Conservation (phyloP, 2,888 invertebrate genomes). For the Orchesellides sinensis region DNA sequence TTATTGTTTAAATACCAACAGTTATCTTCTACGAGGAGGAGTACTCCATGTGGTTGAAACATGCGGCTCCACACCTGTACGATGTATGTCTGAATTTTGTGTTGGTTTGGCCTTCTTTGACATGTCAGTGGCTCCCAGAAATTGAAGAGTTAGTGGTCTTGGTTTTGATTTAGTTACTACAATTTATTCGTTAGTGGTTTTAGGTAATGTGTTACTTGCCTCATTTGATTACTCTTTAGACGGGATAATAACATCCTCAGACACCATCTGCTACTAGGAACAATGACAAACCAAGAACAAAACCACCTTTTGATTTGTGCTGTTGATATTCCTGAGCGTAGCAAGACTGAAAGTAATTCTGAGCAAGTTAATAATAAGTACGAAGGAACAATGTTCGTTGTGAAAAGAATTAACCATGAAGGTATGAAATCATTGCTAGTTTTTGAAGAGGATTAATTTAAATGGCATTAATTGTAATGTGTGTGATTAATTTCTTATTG, state of each 20-base stretch:
- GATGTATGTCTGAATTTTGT: conserved; percentile 55
- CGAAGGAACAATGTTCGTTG: conserved; percentile 38
- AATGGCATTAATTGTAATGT: background rate
- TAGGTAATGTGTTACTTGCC: background rate
- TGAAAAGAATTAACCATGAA: conserved; percentile 54
- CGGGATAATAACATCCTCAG: conserved; percentile 34
- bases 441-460: background rate
- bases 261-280: conserved; percentile 44
- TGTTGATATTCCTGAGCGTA: conserved; percentile 30
- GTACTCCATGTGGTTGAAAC: conserved; percentile 46
- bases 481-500: background rate
- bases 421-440: conserved; percentile 1
- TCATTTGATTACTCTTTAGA: too few relatives aligned
- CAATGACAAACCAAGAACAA: conserved; percentile 46
- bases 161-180: background rate
- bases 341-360: conserved; percentile 15
- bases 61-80: conserved; percentile 46
- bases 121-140: conserved; percentile 55
- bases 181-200: background rate
- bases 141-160: conserved; percentile 32
- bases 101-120: conserved; percentile 58
- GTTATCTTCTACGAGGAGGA: conserved; percentile 36
- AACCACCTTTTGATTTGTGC: conserved; percentile 55
- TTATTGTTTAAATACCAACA: too few relatives aligned
- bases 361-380: conserved; percentile 27